Base-by-base conservation (phyloP, 2,797 vertebrate species). In the Etheostoma nigrum region DNA sequence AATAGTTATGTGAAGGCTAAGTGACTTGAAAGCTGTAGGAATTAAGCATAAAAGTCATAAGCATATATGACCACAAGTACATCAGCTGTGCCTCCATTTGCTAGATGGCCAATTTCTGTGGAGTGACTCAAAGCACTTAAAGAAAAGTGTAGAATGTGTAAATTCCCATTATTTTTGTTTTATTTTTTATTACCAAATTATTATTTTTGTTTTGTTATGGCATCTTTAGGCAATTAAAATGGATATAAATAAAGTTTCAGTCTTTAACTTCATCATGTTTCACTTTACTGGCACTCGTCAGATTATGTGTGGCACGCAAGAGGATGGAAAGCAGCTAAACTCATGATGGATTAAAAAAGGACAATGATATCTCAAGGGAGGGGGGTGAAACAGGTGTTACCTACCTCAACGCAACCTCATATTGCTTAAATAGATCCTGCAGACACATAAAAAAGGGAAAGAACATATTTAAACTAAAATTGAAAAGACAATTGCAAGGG, bases 241-340 rank as follows among this genome's bases (percentile, higher is more conserved):
- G 62, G 42, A 82, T 67, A 70, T 66, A 58, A 89, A 90, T 67
- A 65, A 82, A 72, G 67, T 69, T 74, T 74, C 52, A 30, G 72
- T 79, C 66, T 14, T 69, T 61, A 58, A 84, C 77, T 88, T 86
- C 65, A 81, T 89, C 82, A 4, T 59, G 70, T 90, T 89, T 86
- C 66, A 78, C 67, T 87, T 79, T 13, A 58, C 25, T 75, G 78
- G 72, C 81, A 70, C 18, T 16, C 2, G 18, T 33, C 54, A 33
- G 62, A 84, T 82, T 63, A 82, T 84, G 70, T 23, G 52, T 0
- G 55, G 75, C 66, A 70, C 1, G 63, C 23, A 57, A 59, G 78
- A 65, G 47, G 68, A 74, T 12, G 57, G 74, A 71, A 67, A 83
- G 76, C 52, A 70, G 71, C 74, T 81, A 77, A 69, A 72, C 60